phyloP scores from a whole-genome alignment of 1,140 invertebrate genomes.

The Ips nitidus region DNA sequence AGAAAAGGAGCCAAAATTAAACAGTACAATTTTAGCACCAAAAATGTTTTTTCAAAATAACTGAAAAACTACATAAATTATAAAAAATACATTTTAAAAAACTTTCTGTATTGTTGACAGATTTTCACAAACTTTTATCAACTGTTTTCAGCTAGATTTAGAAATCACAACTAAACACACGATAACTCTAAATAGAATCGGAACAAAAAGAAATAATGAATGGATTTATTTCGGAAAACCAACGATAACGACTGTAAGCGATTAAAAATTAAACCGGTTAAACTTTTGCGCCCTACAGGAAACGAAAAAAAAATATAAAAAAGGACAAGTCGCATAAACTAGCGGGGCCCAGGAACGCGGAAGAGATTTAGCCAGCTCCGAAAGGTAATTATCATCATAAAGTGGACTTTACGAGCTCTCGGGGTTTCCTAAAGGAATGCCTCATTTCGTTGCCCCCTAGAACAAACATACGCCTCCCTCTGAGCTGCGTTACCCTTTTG shows the following conservation, averaged over 20 bases:
- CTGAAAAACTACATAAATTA: too few species aligned
- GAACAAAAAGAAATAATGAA: too few species aligned
- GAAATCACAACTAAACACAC: too few species aligned
- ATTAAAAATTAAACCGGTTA: slow-evolving; percentile 23
- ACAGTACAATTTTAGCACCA: too few species aligned
- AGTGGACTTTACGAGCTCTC: slow-evolving; percentile 64
- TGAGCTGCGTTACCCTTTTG: slow-evolving; percentile 22
- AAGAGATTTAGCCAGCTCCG: slow-evolving; percentile 16
- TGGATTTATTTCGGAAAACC: not conserved
- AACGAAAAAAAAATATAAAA: slow-evolving; percentile 9
- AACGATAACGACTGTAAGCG: slow-evolving; percentile 19
- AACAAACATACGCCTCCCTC: slow-evolving; percentile 43
- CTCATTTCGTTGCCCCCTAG: slow-evolving; percentile 55
- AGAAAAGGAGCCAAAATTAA: too few species aligned
- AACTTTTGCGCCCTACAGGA: slow-evolving; percentile 16
- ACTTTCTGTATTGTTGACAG: too few species aligned
- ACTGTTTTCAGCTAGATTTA: too few species aligned
- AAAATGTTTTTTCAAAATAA: too few species aligned
- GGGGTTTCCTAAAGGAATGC: slow-evolving; percentile 62
- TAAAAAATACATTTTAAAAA: too few species aligned
- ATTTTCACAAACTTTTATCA: too few species aligned
- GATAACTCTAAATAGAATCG: too few species aligned
- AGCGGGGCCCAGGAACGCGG: slow-evolving; percentile 34
- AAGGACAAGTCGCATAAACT: slow-evolving; percentile 23
- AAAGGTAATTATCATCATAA: slow-evolving; percentile 63